Evolutionary conservation across 2,113 vertebrate species (phyloP), one percentile per base, ranked within the genome.

Genomic region (Hemicordylus capensis): DNA sequence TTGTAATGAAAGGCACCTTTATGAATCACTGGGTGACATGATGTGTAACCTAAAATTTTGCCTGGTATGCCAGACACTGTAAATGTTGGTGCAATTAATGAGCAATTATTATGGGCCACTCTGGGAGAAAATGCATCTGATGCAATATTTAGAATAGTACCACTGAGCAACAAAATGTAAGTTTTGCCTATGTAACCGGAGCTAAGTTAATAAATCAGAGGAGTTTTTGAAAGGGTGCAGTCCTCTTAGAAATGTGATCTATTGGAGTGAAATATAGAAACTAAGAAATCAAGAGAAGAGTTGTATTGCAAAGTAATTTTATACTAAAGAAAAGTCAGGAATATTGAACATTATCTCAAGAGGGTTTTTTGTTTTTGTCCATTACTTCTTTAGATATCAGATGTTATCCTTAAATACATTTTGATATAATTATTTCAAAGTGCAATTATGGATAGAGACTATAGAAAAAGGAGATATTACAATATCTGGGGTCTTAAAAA

Each of bases 1-100:
- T n/a, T n/a, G n/a, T 93, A 85, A 67, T 89, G 64, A 81, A 88
- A 91, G 74, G 76, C 90, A 89, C 88, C 80, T 94, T 87, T 78
- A 78, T 87, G 66, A 58, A 46, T 77, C 6, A 63, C 20, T 73
- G 69, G 76, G 86, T 79, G 46, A 87, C 58, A 66, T 44, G n/a
- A 85, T 70, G 44, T 85, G 75, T 74, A 70, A 61, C 34, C 54
- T 87, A 34, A 87, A 44, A 64, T 28, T n/a, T 54, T 81, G 70
- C 63, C 70, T 75, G 59, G 79, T 74, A 87, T 72, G 42, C 37
- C 61, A 44, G 70, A 87, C 69, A 84, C 67, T 84, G 76, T 84
- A 67, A 79, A 74, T 28, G 67, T 54, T 66, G 59, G 69, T 87
- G 81, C 81, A 83, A 79, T 83, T 83, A 66, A 72, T 63, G 51